These are phyloP conservation scores for Caenorhabditis briggsae DNA, from an alignment of 1,140 invertebrate species.

Conservation along the genomic window DNA sequence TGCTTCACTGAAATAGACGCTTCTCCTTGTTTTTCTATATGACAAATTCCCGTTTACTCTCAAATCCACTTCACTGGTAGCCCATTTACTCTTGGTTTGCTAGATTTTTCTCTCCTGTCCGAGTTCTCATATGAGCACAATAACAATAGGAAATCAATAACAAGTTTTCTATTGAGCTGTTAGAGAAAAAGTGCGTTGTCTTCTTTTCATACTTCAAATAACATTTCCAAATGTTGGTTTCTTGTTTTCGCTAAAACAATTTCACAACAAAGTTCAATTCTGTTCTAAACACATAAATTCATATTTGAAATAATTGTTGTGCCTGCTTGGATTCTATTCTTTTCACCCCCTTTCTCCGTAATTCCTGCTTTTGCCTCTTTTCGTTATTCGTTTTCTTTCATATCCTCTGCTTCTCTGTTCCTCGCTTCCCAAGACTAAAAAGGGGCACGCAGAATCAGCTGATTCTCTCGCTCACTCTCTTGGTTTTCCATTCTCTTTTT, in stretches of 20 bases:
- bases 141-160: constrained; percentile 14
- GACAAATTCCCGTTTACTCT: neutral
- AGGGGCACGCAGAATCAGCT: constrained; percentile 21
- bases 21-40: neutral
- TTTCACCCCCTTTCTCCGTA: no score
- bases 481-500: neutral
- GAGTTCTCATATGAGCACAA: constrained; percentile 4
- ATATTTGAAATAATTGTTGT: neutral
- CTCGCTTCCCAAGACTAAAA: constrained; percentile 5
- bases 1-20: neutral
- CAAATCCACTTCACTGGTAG: neutral
- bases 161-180: neutral
- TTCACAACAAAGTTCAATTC: no score
- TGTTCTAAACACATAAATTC: no score
- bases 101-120: neutral
- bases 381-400: neutral
- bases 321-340: no score
- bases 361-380: neutral
- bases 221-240: neutral
- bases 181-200: neutral
- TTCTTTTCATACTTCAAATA: neutral
- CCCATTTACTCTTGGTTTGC: neutral
- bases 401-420: constrained; percentile 5
- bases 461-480: neutral
- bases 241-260: neutral